Evolutionary conservation across 2,113 vertebrate species (phyloP), one percentile per base, ranked within the genome.

Genomic region (Phrynosoma blainvillii): DNA sequence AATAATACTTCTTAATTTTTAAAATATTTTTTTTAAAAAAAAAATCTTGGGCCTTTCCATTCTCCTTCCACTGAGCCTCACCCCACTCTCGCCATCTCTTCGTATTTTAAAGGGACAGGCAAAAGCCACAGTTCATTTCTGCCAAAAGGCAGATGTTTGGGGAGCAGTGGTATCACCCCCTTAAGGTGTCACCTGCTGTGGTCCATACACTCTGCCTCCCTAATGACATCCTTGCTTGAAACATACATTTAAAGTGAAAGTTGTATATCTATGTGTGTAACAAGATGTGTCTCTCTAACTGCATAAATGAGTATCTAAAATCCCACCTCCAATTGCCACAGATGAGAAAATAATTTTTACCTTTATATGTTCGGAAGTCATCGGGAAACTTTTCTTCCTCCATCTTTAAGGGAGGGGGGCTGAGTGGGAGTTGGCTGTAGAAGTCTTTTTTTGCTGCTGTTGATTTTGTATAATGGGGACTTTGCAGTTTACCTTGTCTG

Each of bases 311-410:
- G 11, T 5, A 36, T 30, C 36, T 82, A 8, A 32, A 68, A 79
- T 25, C 75, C 27, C 74, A 78, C 3, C 18, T 70, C 68, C 75
- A 68, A 27, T 30, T 66, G 18, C 36, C 18, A 74, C 56, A 70
- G 74, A 86, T 23, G 56, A n/a, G 23, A 56, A 86, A 32, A 56
- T 52, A 54, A 70, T 27, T 2, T 36, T 79, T 86, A 86, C 84
- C 77, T 79, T 52, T 86, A 54, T 86, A 10, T 25, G 21, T 86
- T 27, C 10, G 62, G n/a, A 86, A 54, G n/a, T 86, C 76, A 36
- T 70, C 85, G 18, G 70, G 40, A 86, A 5, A 16, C 23, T 70
- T 86, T 32, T 79, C 76, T 23, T 86, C 76, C 23, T 86, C 85
- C 85, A 86, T 86, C 21, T 86, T n/a, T 18, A 7, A 13, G 40